Evolutionary conservation across 2,113 vertebrate genomes (phyloP).

Genomic region (Gymnobelideus leadbeateri): DNA sequence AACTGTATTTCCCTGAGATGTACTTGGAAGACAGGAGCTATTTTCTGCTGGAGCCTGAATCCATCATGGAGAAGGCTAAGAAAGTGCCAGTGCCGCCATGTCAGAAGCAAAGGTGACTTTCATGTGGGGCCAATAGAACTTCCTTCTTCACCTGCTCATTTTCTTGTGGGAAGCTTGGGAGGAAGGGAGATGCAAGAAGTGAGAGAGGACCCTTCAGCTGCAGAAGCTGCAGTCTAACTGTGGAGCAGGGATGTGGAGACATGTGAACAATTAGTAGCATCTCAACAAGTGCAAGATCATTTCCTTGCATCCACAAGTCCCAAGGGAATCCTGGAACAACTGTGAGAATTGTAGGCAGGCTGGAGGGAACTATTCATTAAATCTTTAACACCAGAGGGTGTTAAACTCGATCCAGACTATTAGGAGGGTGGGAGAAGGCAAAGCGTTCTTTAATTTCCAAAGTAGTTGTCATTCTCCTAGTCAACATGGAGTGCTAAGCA

Average conservation of each 20-base stretch:
- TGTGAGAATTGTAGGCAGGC: neutral
- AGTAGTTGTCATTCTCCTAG: too few relatives aligned
- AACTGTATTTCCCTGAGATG: neutral
- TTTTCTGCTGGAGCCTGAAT: neutral
- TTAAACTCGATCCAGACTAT: neutral
- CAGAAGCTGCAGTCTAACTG: neutral
- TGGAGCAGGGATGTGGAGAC: neutral
- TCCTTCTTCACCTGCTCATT: neutral
- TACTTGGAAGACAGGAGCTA: neutral
- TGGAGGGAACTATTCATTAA: neutral
- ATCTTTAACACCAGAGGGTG: neutral
- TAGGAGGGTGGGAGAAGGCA: neutral
- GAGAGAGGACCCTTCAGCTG: neutral
- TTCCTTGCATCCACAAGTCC: neutral
- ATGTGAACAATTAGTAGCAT: neutral
- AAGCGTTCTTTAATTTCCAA: neutral
- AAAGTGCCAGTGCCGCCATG: neutral
- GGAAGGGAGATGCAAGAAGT: neutral
- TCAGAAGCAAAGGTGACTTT: neutral
- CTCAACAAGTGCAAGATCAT: neutral
- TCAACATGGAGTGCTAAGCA: neutral
- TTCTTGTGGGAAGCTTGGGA: neutral
- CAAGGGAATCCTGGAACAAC: neutral
- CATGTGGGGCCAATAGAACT: neutral
- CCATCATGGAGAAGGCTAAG: neutral